Evolutionary conservation across 92 coral and sea anemone genomes (phyloP).

Genomic region (Galaxea fascicularis): DNA sequence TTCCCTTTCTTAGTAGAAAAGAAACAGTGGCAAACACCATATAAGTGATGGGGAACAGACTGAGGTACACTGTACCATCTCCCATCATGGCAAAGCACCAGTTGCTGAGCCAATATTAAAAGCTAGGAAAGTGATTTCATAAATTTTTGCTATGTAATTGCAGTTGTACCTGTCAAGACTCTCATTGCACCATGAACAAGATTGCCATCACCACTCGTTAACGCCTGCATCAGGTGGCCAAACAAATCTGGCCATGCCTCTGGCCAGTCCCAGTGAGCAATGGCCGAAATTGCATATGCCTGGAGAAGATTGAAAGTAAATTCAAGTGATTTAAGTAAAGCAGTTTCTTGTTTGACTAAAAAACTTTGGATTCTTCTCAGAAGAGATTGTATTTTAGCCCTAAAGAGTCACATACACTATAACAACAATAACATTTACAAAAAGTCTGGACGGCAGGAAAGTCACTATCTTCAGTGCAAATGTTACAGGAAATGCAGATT

Average conservation of each 20-base stretch:
- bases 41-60: no score
- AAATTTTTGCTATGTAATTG: no score
- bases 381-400: no score
- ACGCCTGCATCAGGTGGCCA: constrained; percentile 90
- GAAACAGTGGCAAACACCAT: no score
- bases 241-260: constrained; percentile 98
- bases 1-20: no score
- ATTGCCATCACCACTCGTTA: constrained; percentile 88
- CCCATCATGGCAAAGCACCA: neutral
- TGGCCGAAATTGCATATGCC: constrained; percentile 99
- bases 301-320: constrained; percentile 5
- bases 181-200: constrained; percentile 99
- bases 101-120: neutral
- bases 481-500: no score
- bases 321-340: neutral
- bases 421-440: no score
- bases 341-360: neutral
- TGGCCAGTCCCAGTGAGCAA: constrained; percentile 99
- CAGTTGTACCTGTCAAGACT: constrained; percentile 88
- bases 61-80: no score
- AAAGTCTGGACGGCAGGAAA: no score
- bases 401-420: no score
- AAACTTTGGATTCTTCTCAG: neutral
- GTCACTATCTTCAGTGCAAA: no score
- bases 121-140: neutral